A percentile compares a stretch with the other conserved stretches of the same genome.
These are phyloP conservation scores for Amblyopsis hoosieri DNA, from an alignment of 2,797 vertebrate species.

Conservation along the genomic window DNA sequence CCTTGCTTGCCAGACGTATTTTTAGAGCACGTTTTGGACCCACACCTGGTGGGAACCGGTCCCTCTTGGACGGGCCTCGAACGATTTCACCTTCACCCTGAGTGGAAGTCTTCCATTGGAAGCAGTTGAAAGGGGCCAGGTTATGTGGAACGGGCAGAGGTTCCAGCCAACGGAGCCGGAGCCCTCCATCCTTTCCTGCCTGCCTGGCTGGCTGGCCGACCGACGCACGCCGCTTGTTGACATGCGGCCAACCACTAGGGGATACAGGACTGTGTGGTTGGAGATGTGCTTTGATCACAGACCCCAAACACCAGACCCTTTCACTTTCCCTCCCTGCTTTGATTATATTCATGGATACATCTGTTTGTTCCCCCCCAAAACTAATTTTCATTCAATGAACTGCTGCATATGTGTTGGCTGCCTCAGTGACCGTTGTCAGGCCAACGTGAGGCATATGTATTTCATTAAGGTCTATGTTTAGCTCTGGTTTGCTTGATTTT, in stretches of 20 bases:
- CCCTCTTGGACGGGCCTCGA: constrained; percentile 47
- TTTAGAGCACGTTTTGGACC: constrained; percentile 49
- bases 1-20: constrained; percentile 47
- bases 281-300: constrained; percentile 68
- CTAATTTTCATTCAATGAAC: constrained; percentile 9
- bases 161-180: constrained; percentile 27
- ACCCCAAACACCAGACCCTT: constrained; percentile 23
- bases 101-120: constrained; percentile 68
- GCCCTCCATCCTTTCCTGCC: constrained; percentile 46
- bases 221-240: constrained; percentile 53
- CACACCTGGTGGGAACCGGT: constrained; percentile 56
- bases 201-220: constrained; percentile 53
- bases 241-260: constrained; percentile 69
- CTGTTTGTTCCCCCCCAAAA: constrained; percentile 18
- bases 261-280: constrained; percentile 57
- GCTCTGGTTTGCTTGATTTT: background rate
- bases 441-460: background rate
- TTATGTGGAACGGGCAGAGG: constrained; percentile 42
- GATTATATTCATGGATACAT: constrained; percentile 43
- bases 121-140: constrained; percentile 38
- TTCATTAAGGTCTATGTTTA: background rate
- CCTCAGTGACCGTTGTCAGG: background rate
- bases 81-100: constrained; percentile 32
- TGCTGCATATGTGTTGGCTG: constrained; percentile 4
- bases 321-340: constrained; percentile 36